Base-by-base conservation (phyloP, 1,140 invertebrate genomes). In the Lucilia cuprina region DNA sequence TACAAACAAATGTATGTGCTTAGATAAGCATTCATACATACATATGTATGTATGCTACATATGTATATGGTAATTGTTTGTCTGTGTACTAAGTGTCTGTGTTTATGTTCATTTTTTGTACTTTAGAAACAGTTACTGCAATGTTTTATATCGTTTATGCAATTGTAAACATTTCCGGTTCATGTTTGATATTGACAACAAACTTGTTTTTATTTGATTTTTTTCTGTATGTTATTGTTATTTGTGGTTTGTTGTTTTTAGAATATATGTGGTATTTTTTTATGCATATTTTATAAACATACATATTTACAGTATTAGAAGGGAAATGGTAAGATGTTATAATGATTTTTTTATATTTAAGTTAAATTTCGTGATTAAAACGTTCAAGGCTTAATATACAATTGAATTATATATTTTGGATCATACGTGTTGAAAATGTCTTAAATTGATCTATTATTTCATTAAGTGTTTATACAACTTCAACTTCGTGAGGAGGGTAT, bases 121-220 rank as follows among this genome's bases (percentile, higher is more conserved):
- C 55, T n/a, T 35, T 14, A 14, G 77, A 80, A 41, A 50, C 77
- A 80, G 19, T 80, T 49, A 80, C 77, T 80, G 77, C 77, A 80
- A 80, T 80, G 77, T 80, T 80, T 80, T 80, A 49, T 49, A 80
- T 50, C 77, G 47, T 80, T 80, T 80, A 80, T 80, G 41, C 77
- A 80, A 80, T 80, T 80, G 77, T 80, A 49, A 80, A 80, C 77
- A 80, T 80, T 80, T 80, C 77, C 77, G 77, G 77, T 80, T 21
- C 77, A 80, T 80, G 77, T 80, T 80, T 80, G 21, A 21, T 49
- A 80, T 80, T 80, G 77, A 49, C 77, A 80, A 80, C 77, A 21
- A 19, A 49, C 19, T 80, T 80, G 17, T 80, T 47, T 9, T 77
- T 41, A 13, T 41, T 77, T 41, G 34, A n/a, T 34, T 9, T 34